A percentile compares a stretch with the other conserved stretches of the same genome.
These are phyloP conservation scores for Eulimnadia texana DNA, from an alignment of 1,140 invertebrate species.

Conservation along the genomic window DNA sequence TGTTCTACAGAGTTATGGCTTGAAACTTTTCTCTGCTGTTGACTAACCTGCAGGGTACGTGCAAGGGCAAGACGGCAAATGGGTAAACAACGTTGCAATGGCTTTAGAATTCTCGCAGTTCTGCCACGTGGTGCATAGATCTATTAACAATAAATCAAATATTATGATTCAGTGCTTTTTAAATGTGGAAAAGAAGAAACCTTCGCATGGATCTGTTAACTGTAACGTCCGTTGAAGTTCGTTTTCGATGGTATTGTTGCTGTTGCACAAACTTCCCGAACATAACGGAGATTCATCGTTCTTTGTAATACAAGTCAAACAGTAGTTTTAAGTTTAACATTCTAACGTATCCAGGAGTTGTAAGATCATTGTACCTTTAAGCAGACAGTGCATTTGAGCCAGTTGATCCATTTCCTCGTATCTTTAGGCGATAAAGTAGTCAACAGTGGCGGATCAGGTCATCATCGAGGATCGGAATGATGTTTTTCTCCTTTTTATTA, in stretches of 20 bases:
- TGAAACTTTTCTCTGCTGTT: too few species aligned
- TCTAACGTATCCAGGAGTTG: not conserved
- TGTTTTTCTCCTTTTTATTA: not conserved
- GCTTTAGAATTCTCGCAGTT: not conserved
- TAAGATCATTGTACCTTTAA: not conserved
- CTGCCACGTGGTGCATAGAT: not conserved
- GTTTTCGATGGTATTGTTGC: not conserved
- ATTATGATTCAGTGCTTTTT: not conserved
- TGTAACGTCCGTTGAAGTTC: not conserved
- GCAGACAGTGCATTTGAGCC: conserved; percentile 7
- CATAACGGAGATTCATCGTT: not conserved
- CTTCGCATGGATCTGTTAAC: not conserved
- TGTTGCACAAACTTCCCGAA: not conserved
- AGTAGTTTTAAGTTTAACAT: not conserved
- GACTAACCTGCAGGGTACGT: conserved; percentile 6
- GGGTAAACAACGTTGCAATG: not conserved
- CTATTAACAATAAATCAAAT: not conserved
- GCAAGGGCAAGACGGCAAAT: conserved; percentile 4
- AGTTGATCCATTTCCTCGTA: not conserved
- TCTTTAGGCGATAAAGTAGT: conserved; percentile 1
- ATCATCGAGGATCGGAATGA: not conserved
- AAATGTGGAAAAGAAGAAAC: not conserved
- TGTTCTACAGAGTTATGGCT: too few species aligned
- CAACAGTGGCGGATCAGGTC: conserved; percentile 1
- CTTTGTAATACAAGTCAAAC: not conserved